Percentiles rank a stretch among this genome's conserved stretches.
Evolutionary conservation across 1,140 invertebrate species (phyloP).

Genomic region (Mesaphorura yosii): DNA sequence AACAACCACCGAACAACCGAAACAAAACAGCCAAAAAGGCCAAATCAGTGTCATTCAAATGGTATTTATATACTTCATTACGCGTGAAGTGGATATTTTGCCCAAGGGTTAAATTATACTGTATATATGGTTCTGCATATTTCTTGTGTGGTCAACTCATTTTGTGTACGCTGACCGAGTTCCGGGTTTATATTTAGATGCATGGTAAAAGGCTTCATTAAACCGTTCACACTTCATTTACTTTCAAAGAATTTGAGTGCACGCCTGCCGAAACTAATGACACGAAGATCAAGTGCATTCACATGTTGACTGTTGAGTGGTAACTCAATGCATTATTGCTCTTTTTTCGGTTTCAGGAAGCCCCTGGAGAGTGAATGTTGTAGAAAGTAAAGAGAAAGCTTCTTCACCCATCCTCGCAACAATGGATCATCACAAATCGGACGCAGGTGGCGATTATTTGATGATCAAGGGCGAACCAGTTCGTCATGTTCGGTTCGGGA

Average conservation of each 20-base stretch:
- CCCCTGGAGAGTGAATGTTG: conserved; percentile 78
- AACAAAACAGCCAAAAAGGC: too few species aligned
- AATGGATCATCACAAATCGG: conserved; percentile 14
- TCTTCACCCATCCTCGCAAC: conserved; percentile 9
- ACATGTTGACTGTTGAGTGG: background rate
- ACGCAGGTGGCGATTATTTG: conserved; percentile 23
- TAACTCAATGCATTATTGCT: background rate
- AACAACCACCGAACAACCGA: too few species aligned
- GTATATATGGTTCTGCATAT: too few species aligned
- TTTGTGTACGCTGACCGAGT: too few species aligned
- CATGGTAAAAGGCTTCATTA: background rate
- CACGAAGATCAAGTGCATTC: background rate
- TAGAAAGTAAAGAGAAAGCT: conserved; percentile 44
- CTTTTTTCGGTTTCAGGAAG: conserved; percentile 52
- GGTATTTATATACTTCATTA: background rate
- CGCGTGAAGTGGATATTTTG: background rate
- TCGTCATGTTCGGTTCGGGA: conserved; percentile 71
- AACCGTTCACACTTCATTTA: background rate
- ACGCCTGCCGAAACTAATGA: background rate
- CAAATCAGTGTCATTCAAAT: background rate
- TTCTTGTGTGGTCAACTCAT: too few species aligned
- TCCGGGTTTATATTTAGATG: too few species aligned
- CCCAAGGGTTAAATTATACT: too few species aligned
- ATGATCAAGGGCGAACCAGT: conserved; percentile 57
- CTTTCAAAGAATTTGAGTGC: background rate